Conservation (phyloP, 53 echinoderm and acorn worm species). For the Crossaster papposus region DNA sequence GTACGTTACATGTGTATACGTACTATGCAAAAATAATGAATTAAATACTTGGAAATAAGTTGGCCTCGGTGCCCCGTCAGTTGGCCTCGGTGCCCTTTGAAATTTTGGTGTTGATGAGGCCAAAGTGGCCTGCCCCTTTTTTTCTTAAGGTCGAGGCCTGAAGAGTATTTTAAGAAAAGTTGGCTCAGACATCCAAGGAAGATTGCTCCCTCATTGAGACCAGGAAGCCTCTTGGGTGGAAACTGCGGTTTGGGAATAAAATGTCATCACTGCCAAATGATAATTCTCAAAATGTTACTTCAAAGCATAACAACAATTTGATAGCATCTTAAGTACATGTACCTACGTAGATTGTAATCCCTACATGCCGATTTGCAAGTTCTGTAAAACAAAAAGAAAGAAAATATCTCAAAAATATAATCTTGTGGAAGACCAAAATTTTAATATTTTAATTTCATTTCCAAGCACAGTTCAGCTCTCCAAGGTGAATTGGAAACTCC, state of each 20-base stretch:
- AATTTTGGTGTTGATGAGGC: too few species aligned
- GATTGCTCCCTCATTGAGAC: conserved; percentile 38
- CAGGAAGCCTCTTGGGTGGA: conserved; percentile 46
- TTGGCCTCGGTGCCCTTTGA: too few species aligned
- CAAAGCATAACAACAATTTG: background rate
- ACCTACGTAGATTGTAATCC: too few species aligned
- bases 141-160: too few species aligned
- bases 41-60: too few species aligned
- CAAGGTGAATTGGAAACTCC: background rate
- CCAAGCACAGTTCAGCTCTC: background rate
- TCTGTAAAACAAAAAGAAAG: background rate
- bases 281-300: background rate
- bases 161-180: too few species aligned
- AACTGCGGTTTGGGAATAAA: conserved; percentile 46
- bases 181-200: conserved; percentile 61
- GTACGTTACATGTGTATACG: too few species aligned
- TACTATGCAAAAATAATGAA: too few species aligned
- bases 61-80: too few species aligned
- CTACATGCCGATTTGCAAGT: background rate
- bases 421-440: background rate
- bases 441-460: background rate
- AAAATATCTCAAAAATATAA: background rate
- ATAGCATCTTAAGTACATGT: background rate
- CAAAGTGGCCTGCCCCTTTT: too few species aligned
- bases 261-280: conserved; percentile 24